Conservation (phyloP, 2,888 invertebrate genomes). For the Corythucha ciliata region DNA sequence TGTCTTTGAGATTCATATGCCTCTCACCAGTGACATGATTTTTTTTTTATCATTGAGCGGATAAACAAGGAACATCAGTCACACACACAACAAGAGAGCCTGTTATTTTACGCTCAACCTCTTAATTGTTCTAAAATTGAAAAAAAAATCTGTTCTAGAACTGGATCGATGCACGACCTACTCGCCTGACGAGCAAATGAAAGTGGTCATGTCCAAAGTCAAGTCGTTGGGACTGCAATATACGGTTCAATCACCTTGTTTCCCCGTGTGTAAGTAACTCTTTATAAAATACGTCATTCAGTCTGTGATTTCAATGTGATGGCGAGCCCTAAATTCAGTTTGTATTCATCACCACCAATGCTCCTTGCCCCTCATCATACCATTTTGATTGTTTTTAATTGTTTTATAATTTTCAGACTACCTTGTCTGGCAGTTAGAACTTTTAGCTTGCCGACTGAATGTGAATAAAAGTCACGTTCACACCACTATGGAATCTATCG, state of each 20-base stretch:
- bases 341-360: not conserved
- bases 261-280: slow-evolving; percentile 64
- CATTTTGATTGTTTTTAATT: slow-evolving; percentile 15
- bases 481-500: slow-evolving; percentile 62
- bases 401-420: slow-evolving; percentile 56
- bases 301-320: no score
- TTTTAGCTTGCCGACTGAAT: slow-evolving; percentile 62
- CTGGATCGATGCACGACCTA: slow-evolving; percentile 44
- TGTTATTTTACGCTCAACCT: not conserved
- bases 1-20: not conserved
- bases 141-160: slow-evolving; percentile 46
- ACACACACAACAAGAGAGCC: not conserved
- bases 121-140: not conserved
- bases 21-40: no score
- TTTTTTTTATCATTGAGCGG: no score
- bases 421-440: slow-evolving; percentile 68
- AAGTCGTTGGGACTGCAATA: slow-evolving; percentile 68
- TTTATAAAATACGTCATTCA: no score
- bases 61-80: no score
- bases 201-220: slow-evolving; percentile 64
- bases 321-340: not conserved
- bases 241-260: slow-evolving; percentile 72
- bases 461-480: slow-evolving; percentile 68
- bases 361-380: not conserved
- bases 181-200: slow-evolving; percentile 50